Percentiles rank a stretch among this genome's conserved stretches.
These are phyloP conservation scores for Sarcophaga subvicina DNA, from an alignment of 2,888 invertebrate species.

Conservation along the genomic window DNA sequence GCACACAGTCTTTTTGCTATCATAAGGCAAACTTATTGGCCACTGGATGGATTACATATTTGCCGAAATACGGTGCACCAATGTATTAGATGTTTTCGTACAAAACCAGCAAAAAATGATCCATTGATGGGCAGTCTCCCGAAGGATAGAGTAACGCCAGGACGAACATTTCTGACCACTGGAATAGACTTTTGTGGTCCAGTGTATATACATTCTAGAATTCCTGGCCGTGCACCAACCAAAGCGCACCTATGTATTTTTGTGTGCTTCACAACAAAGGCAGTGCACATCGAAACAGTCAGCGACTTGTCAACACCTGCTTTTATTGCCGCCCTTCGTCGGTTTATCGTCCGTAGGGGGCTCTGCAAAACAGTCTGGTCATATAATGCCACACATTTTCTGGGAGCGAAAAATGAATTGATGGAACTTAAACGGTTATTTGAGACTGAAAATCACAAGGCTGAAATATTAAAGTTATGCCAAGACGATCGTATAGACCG, in stretches of 20 bases:
- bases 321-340: constrained; percentile 56
- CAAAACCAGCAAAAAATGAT: constrained; percentile 15
- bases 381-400: constrained; percentile 64
- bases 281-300: constrained; percentile 61
- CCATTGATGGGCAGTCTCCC: constrained; percentile 56
- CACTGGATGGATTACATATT: constrained; percentile 14
- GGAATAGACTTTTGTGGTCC: constrained; percentile 47
- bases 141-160: constrained; percentile 8
- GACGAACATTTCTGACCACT: constrained; percentile 1
- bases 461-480: constrained; percentile 13
- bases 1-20: constrained; percentile 8
- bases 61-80: constrained; percentile 10
- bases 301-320: constrained; percentile 62
- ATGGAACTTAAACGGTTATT: constrained; percentile 18
- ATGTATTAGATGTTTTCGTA: constrained; percentile 27
- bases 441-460: constrained; percentile 12
- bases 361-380: constrained; percentile 60
- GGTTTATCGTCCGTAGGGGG: constrained; percentile 56
- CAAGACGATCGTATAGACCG: neutral
- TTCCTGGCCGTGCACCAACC: constrained; percentile 44
- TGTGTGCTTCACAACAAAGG: constrained; percentile 63
- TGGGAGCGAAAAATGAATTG: constrained; percentile 42
- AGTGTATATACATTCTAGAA: constrained; percentile 50
- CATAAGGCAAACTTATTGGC: constrained; percentile 37
- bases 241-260: constrained; percentile 60